Percentiles rank a stretch among this genome's conserved stretches.
Evolutionary conservation across 2,797 vertebrate species (phyloP).

Genomic region (Lacerta bilineata): DNA sequence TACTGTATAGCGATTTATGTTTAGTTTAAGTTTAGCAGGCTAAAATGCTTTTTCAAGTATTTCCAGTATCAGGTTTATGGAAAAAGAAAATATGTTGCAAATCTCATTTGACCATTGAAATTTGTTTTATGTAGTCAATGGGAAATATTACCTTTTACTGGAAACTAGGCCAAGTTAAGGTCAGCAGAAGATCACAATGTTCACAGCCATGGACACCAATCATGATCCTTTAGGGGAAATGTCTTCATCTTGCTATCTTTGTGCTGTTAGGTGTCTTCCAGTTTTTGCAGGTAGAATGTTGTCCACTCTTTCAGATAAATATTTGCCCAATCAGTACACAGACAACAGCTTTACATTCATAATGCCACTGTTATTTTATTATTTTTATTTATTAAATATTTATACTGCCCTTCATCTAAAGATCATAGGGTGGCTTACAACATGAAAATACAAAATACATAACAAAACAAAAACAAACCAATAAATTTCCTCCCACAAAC

Average conservation of each 20-base stretch:
- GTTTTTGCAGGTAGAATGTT: neutral
- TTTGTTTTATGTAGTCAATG: constrained; percentile 41
- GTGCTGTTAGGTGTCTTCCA: neutral
- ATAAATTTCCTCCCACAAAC: too few species aligned
- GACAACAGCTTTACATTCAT: neutral
- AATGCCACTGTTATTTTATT: neutral
- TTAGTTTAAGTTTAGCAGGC: constrained; percentile 40
- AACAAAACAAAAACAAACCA: too few species aligned
- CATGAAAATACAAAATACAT: too few species aligned
- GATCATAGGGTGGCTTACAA: too few species aligned
- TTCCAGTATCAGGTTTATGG: constrained; percentile 57
- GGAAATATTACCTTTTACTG: constrained; percentile 47
- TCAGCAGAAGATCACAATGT: constrained; percentile 20
- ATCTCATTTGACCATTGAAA: constrained; percentile 49
- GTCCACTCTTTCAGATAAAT: neutral
- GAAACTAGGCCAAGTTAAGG: constrained; percentile 17
- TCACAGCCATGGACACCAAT: constrained; percentile 55
- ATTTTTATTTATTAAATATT: too few species aligned
- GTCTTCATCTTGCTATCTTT: constrained; percentile 9
- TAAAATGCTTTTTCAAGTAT: constrained; percentile 41
- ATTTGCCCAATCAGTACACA: neutral
- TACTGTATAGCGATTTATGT: constrained; percentile 23
- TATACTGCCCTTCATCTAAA: too few species aligned
- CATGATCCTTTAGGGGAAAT: constrained; percentile 55
- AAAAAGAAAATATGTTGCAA: constrained; percentile 62